phyloP scores from a whole-genome alignment of 2,888 invertebrate genomes.

The Aphidoletes aphidimyza region DNA sequence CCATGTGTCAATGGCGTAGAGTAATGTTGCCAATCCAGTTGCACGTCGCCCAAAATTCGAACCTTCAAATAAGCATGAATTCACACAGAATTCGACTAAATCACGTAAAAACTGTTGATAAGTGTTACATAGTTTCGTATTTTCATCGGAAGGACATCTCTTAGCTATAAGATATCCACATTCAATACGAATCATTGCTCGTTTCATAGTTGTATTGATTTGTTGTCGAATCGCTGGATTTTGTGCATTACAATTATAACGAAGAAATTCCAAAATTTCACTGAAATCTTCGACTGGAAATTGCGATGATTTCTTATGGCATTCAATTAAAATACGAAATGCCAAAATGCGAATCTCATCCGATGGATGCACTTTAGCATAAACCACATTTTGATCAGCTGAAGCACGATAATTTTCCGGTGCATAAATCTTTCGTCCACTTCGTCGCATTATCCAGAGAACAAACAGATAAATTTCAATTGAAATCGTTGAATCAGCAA shows the following conservation, averaged over 20 bases:
- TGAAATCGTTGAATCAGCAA: conserved; percentile 59
- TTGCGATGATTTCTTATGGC: conserved; percentile 77
- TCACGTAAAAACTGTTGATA: conserved; percentile 68
- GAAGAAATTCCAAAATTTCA: conserved; percentile 72
- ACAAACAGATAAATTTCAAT: conserved; percentile 64
- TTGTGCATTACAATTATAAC: conserved; percentile 77
- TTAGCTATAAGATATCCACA: conserved; percentile 60
- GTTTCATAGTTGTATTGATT: conserved; percentile 76
- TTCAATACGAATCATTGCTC: conserved; percentile 69
- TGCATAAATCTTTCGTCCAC: neutral
- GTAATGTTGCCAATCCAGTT: conserved; percentile 71
- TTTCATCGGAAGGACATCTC: conserved; percentile 58
- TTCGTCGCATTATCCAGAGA: conserved; percentile 59
- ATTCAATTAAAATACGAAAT: conserved; percentile 77
- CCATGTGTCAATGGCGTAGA: conserved; percentile 62
- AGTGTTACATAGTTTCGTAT: conserved; percentile 58
- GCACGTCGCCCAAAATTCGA: conserved; percentile 73
- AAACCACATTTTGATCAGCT: neutral
- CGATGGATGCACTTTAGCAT: conserved; percentile 37
- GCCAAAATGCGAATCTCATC: conserved; percentile 75
- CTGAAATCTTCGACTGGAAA: conserved; percentile 73
- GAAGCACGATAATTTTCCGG: neutral
- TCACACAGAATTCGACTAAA: conserved; percentile 68
- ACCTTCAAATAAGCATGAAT: conserved; percentile 70
- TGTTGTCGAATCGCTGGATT: conserved; percentile 76